These are phyloP conservation scores for Chelmon rostratus DNA, from an alignment of 2,797 vertebrate genomes.

Conservation along the genomic window DNA sequence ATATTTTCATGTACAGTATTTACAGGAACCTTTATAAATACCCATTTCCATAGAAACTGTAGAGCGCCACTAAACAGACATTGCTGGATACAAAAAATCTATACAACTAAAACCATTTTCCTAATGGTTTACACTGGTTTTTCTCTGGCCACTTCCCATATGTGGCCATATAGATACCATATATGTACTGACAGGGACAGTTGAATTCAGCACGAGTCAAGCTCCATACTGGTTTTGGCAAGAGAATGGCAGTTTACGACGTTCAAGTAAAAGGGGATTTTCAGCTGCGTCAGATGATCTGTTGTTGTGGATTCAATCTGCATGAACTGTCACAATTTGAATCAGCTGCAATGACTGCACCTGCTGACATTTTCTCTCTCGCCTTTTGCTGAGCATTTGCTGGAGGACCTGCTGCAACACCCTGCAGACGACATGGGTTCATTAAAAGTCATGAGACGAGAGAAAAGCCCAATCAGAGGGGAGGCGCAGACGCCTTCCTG, in stretches of 20 bases:
- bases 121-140: constrained; percentile 42
- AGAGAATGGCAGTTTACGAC: constrained; percentile 43
- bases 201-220: background rate
- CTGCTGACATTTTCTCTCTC: constrained; percentile 15
- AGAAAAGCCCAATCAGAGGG: constrained; percentile 5
- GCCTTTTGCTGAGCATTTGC: background rate
- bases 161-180: background rate
- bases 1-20: constrained; percentile 88
- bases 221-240: constrained; percentile 40
- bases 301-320: background rate
- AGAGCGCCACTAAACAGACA: constrained; percentile 59
- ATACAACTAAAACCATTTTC: constrained; percentile 72
- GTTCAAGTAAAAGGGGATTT: constrained; percentile 49
- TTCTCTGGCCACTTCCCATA: constrained; percentile 37
- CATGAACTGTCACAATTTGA: constrained; percentile 5
- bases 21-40: constrained; percentile 87
- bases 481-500: background rate
- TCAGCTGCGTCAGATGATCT: constrained; percentile 24
- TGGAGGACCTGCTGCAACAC: background rate
- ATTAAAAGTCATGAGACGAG: constrained; percentile 14
- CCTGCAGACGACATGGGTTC: constrained; percentile 8
- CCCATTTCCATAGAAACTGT: constrained; percentile 80
- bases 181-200: constrained; percentile 4
- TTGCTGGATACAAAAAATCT: constrained; percentile 57
- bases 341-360: constrained; percentile 18